Conservation (phyloP, 2,888 invertebrate genomes). For the Neoitamus cyanurus region DNA sequence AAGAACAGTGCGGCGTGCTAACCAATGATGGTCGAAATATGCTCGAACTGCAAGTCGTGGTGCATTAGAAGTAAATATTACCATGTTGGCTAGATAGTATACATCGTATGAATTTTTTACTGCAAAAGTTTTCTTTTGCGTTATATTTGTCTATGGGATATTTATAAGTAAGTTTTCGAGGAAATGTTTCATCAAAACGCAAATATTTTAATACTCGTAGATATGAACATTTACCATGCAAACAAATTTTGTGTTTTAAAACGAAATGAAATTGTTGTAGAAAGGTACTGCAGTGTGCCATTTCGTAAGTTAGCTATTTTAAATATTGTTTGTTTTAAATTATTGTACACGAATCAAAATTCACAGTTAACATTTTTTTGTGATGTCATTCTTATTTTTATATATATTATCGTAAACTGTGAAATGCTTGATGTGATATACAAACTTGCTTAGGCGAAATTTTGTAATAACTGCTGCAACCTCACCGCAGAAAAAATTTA, state of each 20-base stretch:
- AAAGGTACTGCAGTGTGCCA: background rate
- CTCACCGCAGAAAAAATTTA: too few relatives aligned
- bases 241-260: background rate
- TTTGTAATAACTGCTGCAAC: too few relatives aligned
- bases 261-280: background rate
- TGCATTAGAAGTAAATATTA: conserved; percentile 53
- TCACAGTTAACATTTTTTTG: too few relatives aligned
- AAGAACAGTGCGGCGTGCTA: conserved; percentile 55
- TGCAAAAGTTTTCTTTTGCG: background rate
- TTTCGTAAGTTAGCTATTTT: background rate
- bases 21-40: conserved; percentile 58
- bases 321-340: background rate
- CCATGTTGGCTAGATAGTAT: background rate
- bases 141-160: background rate
- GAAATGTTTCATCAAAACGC: too few relatives aligned
- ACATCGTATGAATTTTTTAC: background rate
- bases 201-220: background rate
- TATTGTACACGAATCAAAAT: background rate
- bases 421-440: too few relatives aligned
- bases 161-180: too few relatives aligned
- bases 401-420: too few relatives aligned
- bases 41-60: conserved; percentile 57
- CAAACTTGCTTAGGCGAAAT: too few relatives aligned
- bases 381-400: too few relatives aligned
- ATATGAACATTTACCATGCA: background rate